Base-by-base conservation (phyloP, 2,797 vertebrate species). In the Karalla daura region DNA sequence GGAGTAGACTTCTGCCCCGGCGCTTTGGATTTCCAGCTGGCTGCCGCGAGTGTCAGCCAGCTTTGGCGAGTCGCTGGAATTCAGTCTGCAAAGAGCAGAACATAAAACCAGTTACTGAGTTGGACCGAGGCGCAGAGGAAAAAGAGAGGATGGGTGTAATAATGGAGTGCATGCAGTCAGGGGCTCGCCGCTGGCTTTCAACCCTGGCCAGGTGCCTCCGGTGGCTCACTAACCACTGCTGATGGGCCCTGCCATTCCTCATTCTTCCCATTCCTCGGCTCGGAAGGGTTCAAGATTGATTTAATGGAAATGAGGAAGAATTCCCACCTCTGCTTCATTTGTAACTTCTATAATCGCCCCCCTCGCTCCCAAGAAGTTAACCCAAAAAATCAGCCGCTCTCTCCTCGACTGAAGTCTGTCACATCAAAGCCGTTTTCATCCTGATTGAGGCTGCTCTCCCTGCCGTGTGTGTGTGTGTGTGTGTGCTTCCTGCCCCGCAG, bases 401-500 rank as follows among this genome's bases (percentile, higher is more conserved):
- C 51, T 60, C 39, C 50, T 35, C 32, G 46, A 39, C 14, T 58
- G 12, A 63, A 56, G 70, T 71, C 73, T 73, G 70, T 84, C 79
- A 84, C 61, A 87, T 87, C 71, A 74, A 68, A 80, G 67, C 49
- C 1, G 0, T 69, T 69, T 77, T 76, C 55, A 76, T 27, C 43
- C 60, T 83, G 83, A 86, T 87, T 75, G 82, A 78, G 74, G 78
- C 46, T 69, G 51, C 63, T 61, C 47, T 67, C 54, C 59, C 66
- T 39, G 43, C 54, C n/a, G 17, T 15, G 25, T 43, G 50, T 47
- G 13, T 53, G 54, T 50, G 44, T 56, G 49, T 54, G 32, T 53
- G 36, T 59, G 35, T 55, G 28, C 20, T 60, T 61, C 56, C 74
- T 9, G 4, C 75, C 66, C 56, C 61, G 56, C 50, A 32, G 46